Conservation (phyloP, 2,888 invertebrate species). For the Drepanosiphum platanoidis region DNA sequence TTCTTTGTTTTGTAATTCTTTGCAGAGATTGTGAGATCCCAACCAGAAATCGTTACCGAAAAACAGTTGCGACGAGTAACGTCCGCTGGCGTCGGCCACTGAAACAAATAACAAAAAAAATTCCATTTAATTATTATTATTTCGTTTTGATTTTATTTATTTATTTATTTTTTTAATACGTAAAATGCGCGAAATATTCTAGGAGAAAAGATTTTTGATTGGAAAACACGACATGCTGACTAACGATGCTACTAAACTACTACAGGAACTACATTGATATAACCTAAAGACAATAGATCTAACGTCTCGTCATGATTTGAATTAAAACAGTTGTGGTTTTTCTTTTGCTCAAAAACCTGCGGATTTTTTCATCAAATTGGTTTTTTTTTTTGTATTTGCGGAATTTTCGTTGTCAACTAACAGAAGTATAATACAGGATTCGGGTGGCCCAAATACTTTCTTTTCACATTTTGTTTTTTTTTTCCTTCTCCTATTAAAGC, state of each 20-base stretch:
- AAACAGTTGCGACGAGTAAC: constrained; percentile 82
- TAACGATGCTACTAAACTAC: constrained; percentile 8
- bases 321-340: constrained; percentile 16
- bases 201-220: constrained; percentile 5
- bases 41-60: constrained; percentile 87
- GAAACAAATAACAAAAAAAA: constrained; percentile 64
- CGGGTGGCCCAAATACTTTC: constrained; percentile 54
- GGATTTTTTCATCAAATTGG: background rate
- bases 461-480: constrained; percentile 54
- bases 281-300: constrained; percentile 13
- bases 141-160: background rate
- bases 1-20: constrained; percentile 66
- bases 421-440: constrained; percentile 5
- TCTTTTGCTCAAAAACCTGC: background rate
- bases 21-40: constrained; percentile 78
- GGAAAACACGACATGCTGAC: background rate
- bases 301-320: background rate
- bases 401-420: constrained; percentile 22
- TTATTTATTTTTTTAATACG: background rate
- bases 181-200: background rate
- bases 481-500: constrained; percentile 28
- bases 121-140: background rate
- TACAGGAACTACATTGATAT: constrained; percentile 8
- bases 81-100: constrained; percentile 80
- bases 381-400: constrained; percentile 8